A percentile compares a stretch with the other conserved stretches of the same genome.
phyloP scores from a whole-genome alignment of 37 sponge, comb jelly and placozoan species.

The Spongilla lacustris region DNA sequence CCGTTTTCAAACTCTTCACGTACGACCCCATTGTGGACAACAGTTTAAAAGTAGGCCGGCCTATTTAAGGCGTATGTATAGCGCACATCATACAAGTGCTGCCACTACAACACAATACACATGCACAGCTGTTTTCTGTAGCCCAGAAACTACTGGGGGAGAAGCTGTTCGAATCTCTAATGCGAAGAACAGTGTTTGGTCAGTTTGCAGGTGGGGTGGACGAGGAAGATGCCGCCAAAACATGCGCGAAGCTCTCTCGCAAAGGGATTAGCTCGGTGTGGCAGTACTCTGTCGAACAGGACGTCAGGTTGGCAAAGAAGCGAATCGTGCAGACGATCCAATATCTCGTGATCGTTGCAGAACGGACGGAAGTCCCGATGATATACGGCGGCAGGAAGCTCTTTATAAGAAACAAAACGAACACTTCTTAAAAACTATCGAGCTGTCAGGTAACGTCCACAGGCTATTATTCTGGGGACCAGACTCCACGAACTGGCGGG shows the following conservation, averaged over 20 bases:
- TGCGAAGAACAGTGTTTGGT: slow-evolving; percentile 52
- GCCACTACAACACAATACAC: background rate
- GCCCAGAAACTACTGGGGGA: slow-evolving; percentile 46
- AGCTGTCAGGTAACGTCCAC: background rate
- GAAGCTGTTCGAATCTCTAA: slow-evolving; percentile 19
- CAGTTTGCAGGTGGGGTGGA: slow-evolving; percentile 77
- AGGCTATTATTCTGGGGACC: no score
- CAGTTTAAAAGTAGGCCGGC: slow-evolving; percentile 51
- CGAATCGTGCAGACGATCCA: background rate
- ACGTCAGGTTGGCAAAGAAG: slow-evolving; percentile 28
- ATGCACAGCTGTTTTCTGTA: slow-evolving; percentile 30
- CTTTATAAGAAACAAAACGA: slow-evolving; percentile 1
- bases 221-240: background rate
- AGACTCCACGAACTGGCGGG: no score
- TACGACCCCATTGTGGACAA: slow-evolving; percentile 39
- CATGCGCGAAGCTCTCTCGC: slow-evolving; percentile 20
- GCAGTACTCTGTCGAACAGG: slow-evolving; percentile 58
- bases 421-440: slow-evolving; percentile 18
- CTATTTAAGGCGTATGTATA: background rate
- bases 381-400: slow-evolving; percentile 16
- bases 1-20: slow-evolving; percentile 65
- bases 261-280: slow-evolving; percentile 33
- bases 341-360: background rate
- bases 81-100: background rate
- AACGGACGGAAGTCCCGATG: background rate